Conservation (phyloP, 1,140 invertebrate genomes). For the Sarcophaga bullata region DNA sequence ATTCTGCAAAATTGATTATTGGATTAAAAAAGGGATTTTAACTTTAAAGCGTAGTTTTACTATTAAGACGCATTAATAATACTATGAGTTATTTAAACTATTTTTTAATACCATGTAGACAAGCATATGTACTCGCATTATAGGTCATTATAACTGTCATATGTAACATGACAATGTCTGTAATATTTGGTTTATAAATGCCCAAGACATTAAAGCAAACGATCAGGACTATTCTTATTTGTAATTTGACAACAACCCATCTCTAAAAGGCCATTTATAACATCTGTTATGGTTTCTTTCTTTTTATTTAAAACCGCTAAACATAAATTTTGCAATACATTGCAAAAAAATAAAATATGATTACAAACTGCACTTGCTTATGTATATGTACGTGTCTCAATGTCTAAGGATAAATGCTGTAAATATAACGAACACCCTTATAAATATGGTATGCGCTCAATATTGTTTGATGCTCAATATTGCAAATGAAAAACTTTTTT, state of each 20-base stretch:
- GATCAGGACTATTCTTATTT: not conserved
- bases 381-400: constrained; percentile 1
- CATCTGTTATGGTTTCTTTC: constrained; percentile 26
- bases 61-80: too few relatives aligned
- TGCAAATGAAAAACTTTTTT: too few relatives aligned
- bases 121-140: not conserved
- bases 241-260: not conserved
- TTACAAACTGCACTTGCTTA: not conserved
- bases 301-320: not conserved
- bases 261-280: constrained; percentile 16
- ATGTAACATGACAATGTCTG: not conserved
- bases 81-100: too few relatives aligned
- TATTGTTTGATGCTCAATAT: not conserved
- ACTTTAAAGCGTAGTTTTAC: too few relatives aligned
- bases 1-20: too few relatives aligned
- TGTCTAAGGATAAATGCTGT: not conserved
- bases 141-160: not conserved
- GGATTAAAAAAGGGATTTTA: too few relatives aligned
- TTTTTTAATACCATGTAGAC: not conserved
- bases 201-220: too few relatives aligned
- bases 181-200: not conserved
- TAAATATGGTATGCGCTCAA: not conserved
- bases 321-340: not conserved
- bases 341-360: constrained; percentile 10
- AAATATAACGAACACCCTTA: not conserved